Evolutionary conservation across 2,888 invertebrate genomes (phyloP).

Genomic region (Iselma pallidipennis): DNA sequence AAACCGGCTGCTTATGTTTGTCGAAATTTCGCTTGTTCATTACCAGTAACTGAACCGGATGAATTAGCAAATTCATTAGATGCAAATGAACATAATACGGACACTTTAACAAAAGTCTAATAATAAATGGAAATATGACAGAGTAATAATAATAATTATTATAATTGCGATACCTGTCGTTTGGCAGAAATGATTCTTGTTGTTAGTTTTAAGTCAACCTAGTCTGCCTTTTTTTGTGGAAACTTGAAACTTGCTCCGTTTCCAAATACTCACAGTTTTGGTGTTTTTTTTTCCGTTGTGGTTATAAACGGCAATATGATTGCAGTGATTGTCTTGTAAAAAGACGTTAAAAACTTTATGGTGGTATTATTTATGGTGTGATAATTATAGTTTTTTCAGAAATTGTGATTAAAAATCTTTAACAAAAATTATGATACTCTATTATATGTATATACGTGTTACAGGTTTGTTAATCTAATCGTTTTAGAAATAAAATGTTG

Average conservation of each 20-base stretch:
- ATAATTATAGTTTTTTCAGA: too few relatives aligned
- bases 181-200: slow-evolving; percentile 9
- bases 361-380: not conserved
- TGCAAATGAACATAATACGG: slow-evolving; percentile 8
- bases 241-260: not conserved
- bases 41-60: slow-evolving; percentile 72
- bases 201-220: slow-evolving; percentile 7
- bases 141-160: not conserved
- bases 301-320: too few relatives aligned
- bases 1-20: slow-evolving; percentile 79
- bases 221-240: slow-evolving; percentile 9
- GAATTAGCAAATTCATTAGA: slow-evolving; percentile 65
- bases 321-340: not conserved
- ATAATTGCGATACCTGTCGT: slow-evolving; percentile 8
- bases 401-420: too few relatives aligned
- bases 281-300: not conserved
- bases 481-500: not conserved
- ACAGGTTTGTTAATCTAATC: too few relatives aligned
- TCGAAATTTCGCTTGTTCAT: slow-evolving; percentile 72
- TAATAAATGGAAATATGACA: too few relatives aligned
- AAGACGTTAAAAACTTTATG: not conserved
- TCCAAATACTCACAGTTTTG: not conserved
- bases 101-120: not conserved
- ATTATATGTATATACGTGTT: not conserved
- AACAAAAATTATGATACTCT: not conserved